phyloP scores from a whole-genome alignment of 1,140 invertebrate genomes.

The Drosophila kikkawai region DNA sequence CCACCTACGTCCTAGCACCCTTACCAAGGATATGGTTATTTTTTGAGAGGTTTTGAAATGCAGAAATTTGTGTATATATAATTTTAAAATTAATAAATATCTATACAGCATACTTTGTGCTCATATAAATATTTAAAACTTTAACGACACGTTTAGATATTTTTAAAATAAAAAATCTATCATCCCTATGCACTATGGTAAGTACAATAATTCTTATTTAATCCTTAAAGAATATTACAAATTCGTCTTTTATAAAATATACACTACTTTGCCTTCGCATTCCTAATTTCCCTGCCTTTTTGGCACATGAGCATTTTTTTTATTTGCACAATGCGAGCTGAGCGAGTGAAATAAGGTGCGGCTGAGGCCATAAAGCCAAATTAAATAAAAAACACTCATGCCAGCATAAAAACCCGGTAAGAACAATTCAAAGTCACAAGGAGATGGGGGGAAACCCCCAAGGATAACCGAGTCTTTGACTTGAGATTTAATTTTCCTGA shows the following conservation, averaged over 20 bases:
- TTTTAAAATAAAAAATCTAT: too few relatives aligned
- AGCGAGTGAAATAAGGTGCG: conserved; percentile 73
- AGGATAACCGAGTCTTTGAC: conserved; percentile 48
- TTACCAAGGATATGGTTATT: neutral
- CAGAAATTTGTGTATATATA: too few relatives aligned
- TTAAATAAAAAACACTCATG: conserved; percentile 69
- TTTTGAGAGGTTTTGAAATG: neutral
- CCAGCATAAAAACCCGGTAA: conserved; percentile 4
- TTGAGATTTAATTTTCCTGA: conserved; percentile 72
- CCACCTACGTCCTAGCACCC: neutral
- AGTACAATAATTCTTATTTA: too few relatives aligned
- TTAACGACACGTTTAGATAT: neutral
- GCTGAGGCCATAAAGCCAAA: conserved; percentile 75
- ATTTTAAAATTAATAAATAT: too few relatives aligned
- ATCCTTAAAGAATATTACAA: neutral
- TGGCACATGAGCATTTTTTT: conserved; percentile 71
- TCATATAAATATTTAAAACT: neutral
- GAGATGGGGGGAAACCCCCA: neutral
- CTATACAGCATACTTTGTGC: too few relatives aligned
- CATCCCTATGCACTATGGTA: too few relatives aligned
- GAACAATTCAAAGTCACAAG: conserved; percentile 7
- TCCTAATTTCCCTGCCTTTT: conserved; percentile 55
- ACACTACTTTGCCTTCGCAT: neutral
- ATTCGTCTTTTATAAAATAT: neutral
- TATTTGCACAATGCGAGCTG: conserved; percentile 59